Base-by-base conservation (phyloP, 2,113 vertebrate species). In the Pagrus major region DNA sequence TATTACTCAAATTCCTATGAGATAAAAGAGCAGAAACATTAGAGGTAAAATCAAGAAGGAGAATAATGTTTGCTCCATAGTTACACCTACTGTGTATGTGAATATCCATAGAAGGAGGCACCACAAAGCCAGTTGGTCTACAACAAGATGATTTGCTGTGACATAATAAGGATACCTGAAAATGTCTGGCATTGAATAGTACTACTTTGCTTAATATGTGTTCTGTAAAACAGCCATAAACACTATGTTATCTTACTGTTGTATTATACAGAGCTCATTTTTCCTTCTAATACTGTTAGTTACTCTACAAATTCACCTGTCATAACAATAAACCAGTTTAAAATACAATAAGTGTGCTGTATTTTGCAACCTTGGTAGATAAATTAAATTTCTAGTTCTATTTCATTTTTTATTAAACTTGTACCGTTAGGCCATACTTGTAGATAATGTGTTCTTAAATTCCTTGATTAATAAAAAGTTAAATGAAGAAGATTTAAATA, bases 1-100 rank as follows among this genome's bases (percentile, higher is more conserved):
- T 99, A 91, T 99, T 99, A 92, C 97, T 99, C 90, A 99, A 92
- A 92, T 99, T 99, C 87, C 97, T 99, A 82, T 64, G 71, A 85
- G 23, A 91, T 12, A 84, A 71, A 58, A 66, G 52, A 91, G 58
- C 56, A 79, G 82, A 85, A 70, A 73, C 35, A 86, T 74, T 29
- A 76, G 2, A 29, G 27, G 9, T n/a, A 63, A 55, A 78, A 70
- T 60, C 15, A 60, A 37, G 3, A 71, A 68, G 23, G 3, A 67
- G 35, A 33, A 65, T 20, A 5, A 0, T 9, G 25, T 58, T 44
- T 71, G 64, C 39, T 37, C 47, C 71, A 18, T 39, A 46, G 10
- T 69, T 37, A 71, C 35, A 25, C 46, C 47, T 81, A 1, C 3
- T 27, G 29, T 25, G 18, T 2, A 15, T 14, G 25, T 25, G 16